Percentiles rank a stretch among this genome's conserved stretches.
Evolutionary conservation across 1,140 invertebrate species (phyloP).

Genomic region (Trichonephila inaurata): DNA sequence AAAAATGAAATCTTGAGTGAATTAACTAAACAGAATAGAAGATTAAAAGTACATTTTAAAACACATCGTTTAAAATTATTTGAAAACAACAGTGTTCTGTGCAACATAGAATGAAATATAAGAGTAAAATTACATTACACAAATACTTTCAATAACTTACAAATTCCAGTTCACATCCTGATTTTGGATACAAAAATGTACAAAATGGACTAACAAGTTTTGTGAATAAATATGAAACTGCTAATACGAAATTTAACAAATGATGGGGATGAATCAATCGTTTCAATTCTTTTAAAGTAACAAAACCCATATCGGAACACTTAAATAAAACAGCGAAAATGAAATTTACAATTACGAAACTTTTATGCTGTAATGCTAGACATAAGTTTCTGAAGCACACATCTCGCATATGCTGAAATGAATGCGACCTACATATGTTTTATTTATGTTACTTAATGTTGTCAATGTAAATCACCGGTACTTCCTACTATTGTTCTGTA

Average conservation of each 20-base stretch:
- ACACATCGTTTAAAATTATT: too few relatives aligned
- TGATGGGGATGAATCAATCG: constrained; percentile 92
- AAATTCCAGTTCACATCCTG: constrained; percentile 90
- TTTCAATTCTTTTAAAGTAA: constrained; percentile 85
- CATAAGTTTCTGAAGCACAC: too few relatives aligned
- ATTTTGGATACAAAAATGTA: constrained; percentile 85
- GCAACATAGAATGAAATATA: too few relatives aligned
- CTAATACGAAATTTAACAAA: constrained; percentile 91
- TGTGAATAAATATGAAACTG: constrained; percentile 89
- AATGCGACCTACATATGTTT: background rate
- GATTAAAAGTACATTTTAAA: too few relatives aligned
- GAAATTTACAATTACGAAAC: background rate
- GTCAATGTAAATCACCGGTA: constrained; percentile 8
- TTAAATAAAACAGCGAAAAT: background rate
- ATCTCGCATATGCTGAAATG: background rate
- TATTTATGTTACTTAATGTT: background rate
- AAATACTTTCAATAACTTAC: constrained; percentile 81
- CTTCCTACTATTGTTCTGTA: constrained; percentile 4
- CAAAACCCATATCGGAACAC: constrained; percentile 41
- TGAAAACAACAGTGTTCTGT: too few relatives aligned
- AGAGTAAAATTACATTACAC: too few relatives aligned
- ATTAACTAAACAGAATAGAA: too few relatives aligned
- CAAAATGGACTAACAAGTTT: constrained; percentile 88
- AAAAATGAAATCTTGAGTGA: too few relatives aligned
- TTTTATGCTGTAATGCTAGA: background rate